Base-by-base conservation (phyloP, 2,888 invertebrate species). In the Dynastes maya region DNA sequence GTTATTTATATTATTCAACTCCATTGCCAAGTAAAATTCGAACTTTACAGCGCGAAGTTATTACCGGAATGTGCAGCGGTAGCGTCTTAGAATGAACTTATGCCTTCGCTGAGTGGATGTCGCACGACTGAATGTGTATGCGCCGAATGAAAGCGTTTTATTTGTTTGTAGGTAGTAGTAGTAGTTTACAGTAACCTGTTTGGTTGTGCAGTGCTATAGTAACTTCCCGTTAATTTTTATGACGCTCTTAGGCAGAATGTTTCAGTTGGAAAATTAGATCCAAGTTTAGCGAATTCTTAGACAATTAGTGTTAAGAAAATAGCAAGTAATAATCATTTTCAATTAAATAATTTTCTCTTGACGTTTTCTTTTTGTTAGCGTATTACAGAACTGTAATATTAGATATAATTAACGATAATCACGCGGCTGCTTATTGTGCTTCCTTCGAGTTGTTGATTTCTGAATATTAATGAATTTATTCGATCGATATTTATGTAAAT, bases 1-100 rank as follows among this genome's bases (percentile, higher is more conserved):
- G 58, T 55, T 72, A 22, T 37, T 55, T 8, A 45, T 45, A 40
- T 3, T 72, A 58, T 40, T 72, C 40, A 72, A 40, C 37, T 72
- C 72, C 72, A 72, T 58, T 37, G 13, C 6, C 51, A 11, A 45
- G 27, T 68, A 68, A 40, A 68, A 1, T 9, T 16, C 13, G 53
- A 5, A n/a, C n/a, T 67, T 16, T 45, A 49, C 51, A 5, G 40
- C n/a, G 37, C 40, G 22, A 40, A 16, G 45, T 45, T 45, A 45
- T 49, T 32, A 27, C 8, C 40, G 16, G n/a, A 16, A 32, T 1
- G 32, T 5, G 5, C 32, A 5, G 32, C 32, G 11, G 45, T 45
- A 45, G 27, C 49, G 49, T 49, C 67, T 27, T 45, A 11, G 3
- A 67, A 45, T 49, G 27, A 11, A 22, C 4, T 2, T 37, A 27